Conservation (phyloP, 2,113 vertebrate species). For the Strix uralensis region DNA sequence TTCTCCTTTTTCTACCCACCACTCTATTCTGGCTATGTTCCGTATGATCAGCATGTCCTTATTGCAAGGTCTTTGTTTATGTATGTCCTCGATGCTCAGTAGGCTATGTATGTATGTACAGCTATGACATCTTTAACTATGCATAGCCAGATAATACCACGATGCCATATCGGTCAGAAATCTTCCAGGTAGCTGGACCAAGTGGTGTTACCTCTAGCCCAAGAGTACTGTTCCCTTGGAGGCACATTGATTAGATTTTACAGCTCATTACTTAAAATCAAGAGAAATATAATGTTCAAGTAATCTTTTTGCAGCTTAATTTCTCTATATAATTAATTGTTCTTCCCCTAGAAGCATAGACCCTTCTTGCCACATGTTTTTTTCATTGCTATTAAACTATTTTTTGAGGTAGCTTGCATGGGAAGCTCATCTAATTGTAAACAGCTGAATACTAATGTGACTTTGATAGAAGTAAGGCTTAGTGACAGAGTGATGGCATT, state of each 20-base stretch:
- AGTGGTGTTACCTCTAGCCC: not conserved
- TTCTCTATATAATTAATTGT: conserved; percentile 28
- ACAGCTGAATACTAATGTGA: conserved; percentile 52
- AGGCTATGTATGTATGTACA: not conserved
- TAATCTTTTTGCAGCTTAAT: conserved; percentile 34
- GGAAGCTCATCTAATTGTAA: conserved; percentile 42
- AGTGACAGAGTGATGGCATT: conserved; percentile 27
- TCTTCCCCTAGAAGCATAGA: not conserved
- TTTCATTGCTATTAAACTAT: conserved; percentile 17
- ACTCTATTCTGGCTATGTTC: not conserved
- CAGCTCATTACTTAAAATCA: conserved; percentile 51
- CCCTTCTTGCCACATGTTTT: not conserved
- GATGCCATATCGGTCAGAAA: not conserved
- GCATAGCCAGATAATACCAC: not conserved
- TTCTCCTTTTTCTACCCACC: not conserved
- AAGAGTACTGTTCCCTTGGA: not conserved
- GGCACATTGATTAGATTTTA: conserved; percentile 45
- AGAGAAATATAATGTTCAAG: conserved; percentile 10
- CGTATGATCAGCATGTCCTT: not conserved
- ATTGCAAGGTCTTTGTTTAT: not conserved
- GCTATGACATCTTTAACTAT: not conserved
- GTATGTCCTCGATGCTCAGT: not conserved
- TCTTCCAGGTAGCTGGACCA: not conserved
- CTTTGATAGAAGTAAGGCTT: conserved; percentile 38
- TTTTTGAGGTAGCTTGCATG: not conserved